Base-by-base conservation (phyloP, 2,888 invertebrate species). In the Alcis repandata region DNA sequence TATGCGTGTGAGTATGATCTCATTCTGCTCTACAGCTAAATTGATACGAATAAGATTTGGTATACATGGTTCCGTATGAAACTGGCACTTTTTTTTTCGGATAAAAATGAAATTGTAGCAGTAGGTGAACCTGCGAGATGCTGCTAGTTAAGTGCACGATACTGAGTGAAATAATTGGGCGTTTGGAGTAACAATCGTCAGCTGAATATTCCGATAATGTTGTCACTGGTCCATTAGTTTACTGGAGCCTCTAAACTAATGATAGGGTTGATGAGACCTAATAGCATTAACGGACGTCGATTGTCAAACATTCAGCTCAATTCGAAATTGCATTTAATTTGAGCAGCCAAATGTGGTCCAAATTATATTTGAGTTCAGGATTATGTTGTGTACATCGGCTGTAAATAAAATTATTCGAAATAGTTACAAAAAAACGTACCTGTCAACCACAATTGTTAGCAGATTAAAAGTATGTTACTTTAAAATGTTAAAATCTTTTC, bases 361-460 rank as follows among this genome's bases (percentile, higher is more conserved):
- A 19, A 43, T 19, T 2, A 10, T 19, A 46, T 48, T 48, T 8
- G 15, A 8, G 10, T 27, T 48, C 2, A 15, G 9, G 15, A 27
- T 15, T 48, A 27, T n/a, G 27, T 2, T n/a, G 38, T 41, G 10
- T 32, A 1, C 15, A 48, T 48, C 2, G 15, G 3, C 27, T 15
- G 32, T 15, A 46, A 7, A 36, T 3, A 6, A 15, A 20, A 36
- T 4, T 22, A 33, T 20, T 45, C 6, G 20, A 36, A n/a, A 20
- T 38, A 49, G 27, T 59, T 61, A 63, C 46, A 60, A 38, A 58
- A 6, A 62, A 61, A 61, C 62, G 59, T 60, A 66, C 59, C 69
- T 54, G 43, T 59, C 17, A 60, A 62, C 56, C 56, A 45, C 65
- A 27, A 40, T n/a, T 27, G 40, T 38, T 9, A 33, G 15, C 38